Conservation (phyloP, 2,888 invertebrate species). For the Amblyteles armatorius region DNA sequence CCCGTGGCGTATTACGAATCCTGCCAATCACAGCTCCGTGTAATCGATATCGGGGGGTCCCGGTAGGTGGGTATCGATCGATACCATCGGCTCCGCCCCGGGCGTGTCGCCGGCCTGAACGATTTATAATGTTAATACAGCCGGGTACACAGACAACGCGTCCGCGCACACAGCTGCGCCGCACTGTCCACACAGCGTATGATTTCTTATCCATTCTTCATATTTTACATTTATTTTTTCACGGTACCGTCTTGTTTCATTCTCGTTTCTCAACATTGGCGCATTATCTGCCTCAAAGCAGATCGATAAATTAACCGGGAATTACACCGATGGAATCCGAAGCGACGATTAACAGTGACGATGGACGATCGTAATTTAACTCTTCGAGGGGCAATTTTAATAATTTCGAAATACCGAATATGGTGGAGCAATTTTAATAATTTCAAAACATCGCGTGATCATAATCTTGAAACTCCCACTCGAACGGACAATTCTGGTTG, state of each 20-base stretch:
- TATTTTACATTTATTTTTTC: constrained; percentile 44
- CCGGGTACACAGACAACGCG: constrained; percentile 67
- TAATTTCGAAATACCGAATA: no score
- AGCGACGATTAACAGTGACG: background rate
- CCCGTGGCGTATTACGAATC: constrained; percentile 81
- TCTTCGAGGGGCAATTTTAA: no score
- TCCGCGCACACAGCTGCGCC: constrained; percentile 18
- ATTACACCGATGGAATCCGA: constrained; percentile 25
- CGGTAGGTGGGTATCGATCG: constrained; percentile 78
- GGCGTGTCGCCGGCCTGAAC: constrained; percentile 83
- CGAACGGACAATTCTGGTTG: background rate
- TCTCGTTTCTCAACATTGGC: constrained; percentile 36
- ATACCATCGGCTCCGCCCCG: constrained; percentile 83
- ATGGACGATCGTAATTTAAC: background rate
- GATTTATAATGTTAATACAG: constrained; percentile 84
- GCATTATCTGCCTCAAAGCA: background rate
- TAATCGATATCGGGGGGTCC: constrained; percentile 81
- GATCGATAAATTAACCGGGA: constrained; percentile 4
- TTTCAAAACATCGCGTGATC: background rate
- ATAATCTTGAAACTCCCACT: background rate
- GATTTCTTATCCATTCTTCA: constrained; percentile 45
- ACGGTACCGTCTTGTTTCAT: constrained; percentile 20
- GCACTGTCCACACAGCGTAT: background rate
- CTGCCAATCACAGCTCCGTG: constrained; percentile 82
- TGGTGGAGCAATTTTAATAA: background rate